Percentiles rank a stretch among this genome's conserved stretches.
Evolutionary conservation across 2,113 vertebrate species (phyloP).

Genomic region (Rhipidura dahli): DNA sequence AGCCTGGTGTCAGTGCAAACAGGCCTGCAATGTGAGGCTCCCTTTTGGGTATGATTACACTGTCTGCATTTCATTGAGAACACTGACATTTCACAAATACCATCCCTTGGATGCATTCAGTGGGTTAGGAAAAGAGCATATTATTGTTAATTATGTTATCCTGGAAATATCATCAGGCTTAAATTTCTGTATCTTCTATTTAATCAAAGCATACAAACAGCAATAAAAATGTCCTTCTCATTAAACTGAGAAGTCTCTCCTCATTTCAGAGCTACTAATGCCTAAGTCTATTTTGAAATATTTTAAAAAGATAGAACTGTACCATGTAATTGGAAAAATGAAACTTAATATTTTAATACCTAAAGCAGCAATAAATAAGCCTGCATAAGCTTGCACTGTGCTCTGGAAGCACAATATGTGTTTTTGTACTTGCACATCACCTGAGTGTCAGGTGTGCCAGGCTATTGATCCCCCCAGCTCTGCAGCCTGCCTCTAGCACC

Average conservation of each 20-base stretch:
- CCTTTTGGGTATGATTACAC: neutral
- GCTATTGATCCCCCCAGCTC: neutral
- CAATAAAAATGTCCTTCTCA: constrained; percentile 18
- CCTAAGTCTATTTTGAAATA: neutral
- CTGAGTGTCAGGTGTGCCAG: neutral
- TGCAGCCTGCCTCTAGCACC: neutral
- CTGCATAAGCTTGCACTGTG: neutral
- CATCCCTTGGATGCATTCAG: neutral
- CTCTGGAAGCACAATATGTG: neutral
- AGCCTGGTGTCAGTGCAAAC: neutral
- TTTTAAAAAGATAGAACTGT: neutral
- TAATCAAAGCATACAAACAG: constrained; percentile 47
- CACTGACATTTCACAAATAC: neutral
- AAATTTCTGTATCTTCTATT: constrained; percentile 44
- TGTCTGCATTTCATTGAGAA: neutral
- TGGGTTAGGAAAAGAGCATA: constrained; percentile 18
- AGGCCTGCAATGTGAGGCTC: neutral
- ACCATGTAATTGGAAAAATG: neutral
- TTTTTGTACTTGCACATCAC: neutral
- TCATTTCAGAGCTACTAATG: neutral
- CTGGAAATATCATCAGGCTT: constrained; percentile 39
- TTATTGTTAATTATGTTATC: constrained; percentile 51
- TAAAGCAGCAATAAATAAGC: neutral
- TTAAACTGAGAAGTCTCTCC: neutral
- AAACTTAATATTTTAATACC: neutral